Evolutionary conservation across 2,888 invertebrate genomes (phyloP), one percentile per base, ranked within the genome.

Genomic region (Coenonympha arcania): DNA sequence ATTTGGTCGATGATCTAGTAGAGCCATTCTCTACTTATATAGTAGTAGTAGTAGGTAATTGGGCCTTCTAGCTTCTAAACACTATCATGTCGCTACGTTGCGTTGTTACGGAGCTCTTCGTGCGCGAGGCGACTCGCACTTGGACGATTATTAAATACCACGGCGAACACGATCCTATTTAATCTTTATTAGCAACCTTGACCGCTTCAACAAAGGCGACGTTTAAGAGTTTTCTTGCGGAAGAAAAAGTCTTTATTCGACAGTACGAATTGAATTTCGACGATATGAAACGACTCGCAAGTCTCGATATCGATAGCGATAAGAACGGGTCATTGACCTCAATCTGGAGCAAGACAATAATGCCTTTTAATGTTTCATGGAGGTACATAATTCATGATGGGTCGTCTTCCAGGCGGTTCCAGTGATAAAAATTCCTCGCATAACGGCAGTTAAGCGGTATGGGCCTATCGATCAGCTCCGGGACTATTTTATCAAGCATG

Each of bases 301-400:
- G n/a, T n/a, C n/a, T n/a, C n/a, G n/a, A n/a, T n/a, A n/a, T n/a
- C n/a, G 30, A 37, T 47, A 46, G 47, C 47, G 33, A 48, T 49
- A 51, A 49, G 45, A 41, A 36, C 24, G 31, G 61, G 56, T 56
- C 56, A 54, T 53, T 48, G 59, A 57, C 60, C 60, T 52, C 48
- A 54, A 57, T 57, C 57, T 52, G 54, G 61, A 60, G 50, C 55
- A 62, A 65, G 64, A 66, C 65, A 69, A 69, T 67, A 64, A 60
- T 59, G 60, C 60, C 60, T 67, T 63, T 66, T 69, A 69, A 66
- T 65, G 65, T 69, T 66, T 68, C 69, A 65, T 67, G 72, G 75
- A 71, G 74, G 72, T 76, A 70, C 76, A 82, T 83, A 76, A 82
- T 82, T 80, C 79, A 81, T 79, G 62, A 52, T 57, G 63, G 52